Evolutionary conservation across 2,888 invertebrate species (phyloP), one percentile per base, ranked within the genome.

Genomic region (Amphipoea lucens): DNA sequence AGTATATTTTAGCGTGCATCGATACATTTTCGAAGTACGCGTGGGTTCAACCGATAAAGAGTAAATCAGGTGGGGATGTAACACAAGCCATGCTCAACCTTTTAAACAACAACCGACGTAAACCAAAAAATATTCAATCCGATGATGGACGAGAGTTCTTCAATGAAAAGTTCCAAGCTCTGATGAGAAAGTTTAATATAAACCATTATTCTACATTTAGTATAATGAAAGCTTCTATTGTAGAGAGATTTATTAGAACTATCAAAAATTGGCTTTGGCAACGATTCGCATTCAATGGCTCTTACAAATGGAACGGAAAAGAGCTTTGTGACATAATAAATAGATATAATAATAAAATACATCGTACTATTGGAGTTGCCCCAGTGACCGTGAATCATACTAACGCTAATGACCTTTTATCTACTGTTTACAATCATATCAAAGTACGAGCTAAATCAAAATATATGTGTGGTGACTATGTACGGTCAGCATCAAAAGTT

Each of bases 351-450:
- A 68, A 68, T 68, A 68, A 68, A 68, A 12, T 68, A 68, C 68
- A 68, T 68, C 11, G 48, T 48, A 68, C 68, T 69, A 69, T 69
- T 20, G 20, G 69, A 11, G 20, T 69, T 70, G 69, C 69, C 40
- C 69, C 54, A 70, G 54, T 70, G 40, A 70, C 54, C 69, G 40
- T 54, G 40, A 54, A 70, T 70, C 54, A 70, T 7, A 70, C 69
- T 70, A 70, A 70, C 36, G 36, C 54, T 83, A 87, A 75, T 36
- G 12, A 65, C 74, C 78, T 73, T 69, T 70, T 23, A 75, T 74
- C 42, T 69, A 69, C 69, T 69, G 54, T 69, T 69, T 69, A 54
- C 69, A 69, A 69, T 11, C 69, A 69, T 69, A 54, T 54, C 36
- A 69, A 54, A 69, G 54, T 69, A 69, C 51, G 68, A 68, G 2